These are phyloP conservation scores for Oryzias dopingdopingensis DNA, from an alignment of 2,797 vertebrate species.

Conservation along the genomic window DNA sequence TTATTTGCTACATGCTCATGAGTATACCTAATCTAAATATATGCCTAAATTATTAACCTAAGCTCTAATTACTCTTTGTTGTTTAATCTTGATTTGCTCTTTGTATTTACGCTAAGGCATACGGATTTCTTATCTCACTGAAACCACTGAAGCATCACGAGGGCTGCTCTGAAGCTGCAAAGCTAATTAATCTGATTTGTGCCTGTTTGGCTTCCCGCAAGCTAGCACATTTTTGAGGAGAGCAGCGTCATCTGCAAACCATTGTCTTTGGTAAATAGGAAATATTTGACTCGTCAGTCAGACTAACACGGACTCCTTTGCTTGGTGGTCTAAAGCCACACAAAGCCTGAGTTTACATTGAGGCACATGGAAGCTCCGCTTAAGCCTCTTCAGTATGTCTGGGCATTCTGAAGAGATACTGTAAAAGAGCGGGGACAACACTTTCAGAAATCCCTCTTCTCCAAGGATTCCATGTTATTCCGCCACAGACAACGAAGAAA, in stretches of 20 bases:
- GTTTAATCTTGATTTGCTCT: conserved; percentile 63
- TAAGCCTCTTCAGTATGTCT: conserved; percentile 44
- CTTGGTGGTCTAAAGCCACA: conserved; percentile 54
- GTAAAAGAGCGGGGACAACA: conserved; percentile 11
- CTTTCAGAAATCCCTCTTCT: conserved; percentile 42
- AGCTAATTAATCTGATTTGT: conserved; percentile 76
- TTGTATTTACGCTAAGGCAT: conserved; percentile 64
- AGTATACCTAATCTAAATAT: conserved; percentile 67
- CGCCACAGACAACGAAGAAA: conserved; percentile 4
- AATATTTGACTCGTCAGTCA: conserved; percentile 57
- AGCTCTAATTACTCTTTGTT: conserved; percentile 68
- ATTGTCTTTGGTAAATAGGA: conserved; percentile 73
- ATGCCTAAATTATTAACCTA: conserved; percentile 59
- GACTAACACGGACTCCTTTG: conserved; percentile 44
- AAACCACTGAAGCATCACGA: conserved; percentile 68
- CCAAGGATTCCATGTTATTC: conserved; percentile 21
- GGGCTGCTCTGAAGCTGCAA: conserved; percentile 68
- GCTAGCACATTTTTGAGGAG: conserved; percentile 73
- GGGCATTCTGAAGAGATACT: conserved; percentile 39
- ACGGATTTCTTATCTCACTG: conserved; percentile 67
- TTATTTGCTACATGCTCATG: conserved; percentile 57
- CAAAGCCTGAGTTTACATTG: conserved; percentile 35
- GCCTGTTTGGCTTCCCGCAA: conserved; percentile 70
- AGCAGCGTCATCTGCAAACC: conserved; percentile 73
- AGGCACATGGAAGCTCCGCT: conserved; percentile 49